These are phyloP conservation scores for Palloptera scutellata DNA, from an alignment of 2,888 invertebrate species.

Conservation along the genomic window DNA sequence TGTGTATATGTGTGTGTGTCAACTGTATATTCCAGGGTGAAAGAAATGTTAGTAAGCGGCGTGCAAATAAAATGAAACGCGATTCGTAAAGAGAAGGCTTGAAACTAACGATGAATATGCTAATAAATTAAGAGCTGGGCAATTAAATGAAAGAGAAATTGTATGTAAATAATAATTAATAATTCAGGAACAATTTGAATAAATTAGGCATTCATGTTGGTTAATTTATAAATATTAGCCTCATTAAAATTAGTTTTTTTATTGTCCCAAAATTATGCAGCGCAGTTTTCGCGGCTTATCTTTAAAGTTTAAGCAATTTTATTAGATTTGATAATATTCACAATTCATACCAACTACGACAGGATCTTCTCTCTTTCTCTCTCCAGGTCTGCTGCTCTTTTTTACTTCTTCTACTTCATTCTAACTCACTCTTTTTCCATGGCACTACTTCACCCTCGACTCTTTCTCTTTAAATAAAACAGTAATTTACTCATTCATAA, in stretches of 20 bases:
- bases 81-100: too few species aligned
- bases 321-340: too few species aligned
- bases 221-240: background rate
- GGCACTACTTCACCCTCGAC: background rate
- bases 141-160: background rate
- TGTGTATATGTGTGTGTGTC: too few species aligned
- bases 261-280: too few species aligned
- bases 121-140: background rate
- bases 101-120: background rate
- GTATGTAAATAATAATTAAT: background rate
- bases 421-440: conserved; percentile 11
- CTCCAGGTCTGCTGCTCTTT: background rate
- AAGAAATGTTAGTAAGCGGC: too few species aligned
- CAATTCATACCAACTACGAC: too few species aligned
- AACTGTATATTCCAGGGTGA: too few species aligned
- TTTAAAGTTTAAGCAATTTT: too few species aligned
- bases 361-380: background rate
- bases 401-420: background rate
- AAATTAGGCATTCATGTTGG: background rate
- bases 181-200: background rate
- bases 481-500: too few species aligned
- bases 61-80: too few species aligned
- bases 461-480: too few species aligned
- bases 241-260: background rate
- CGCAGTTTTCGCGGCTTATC: too few species aligned